phyloP scores from a whole-genome alignment of 2,113 vertebrate species.

The Tyto alba region DNA sequence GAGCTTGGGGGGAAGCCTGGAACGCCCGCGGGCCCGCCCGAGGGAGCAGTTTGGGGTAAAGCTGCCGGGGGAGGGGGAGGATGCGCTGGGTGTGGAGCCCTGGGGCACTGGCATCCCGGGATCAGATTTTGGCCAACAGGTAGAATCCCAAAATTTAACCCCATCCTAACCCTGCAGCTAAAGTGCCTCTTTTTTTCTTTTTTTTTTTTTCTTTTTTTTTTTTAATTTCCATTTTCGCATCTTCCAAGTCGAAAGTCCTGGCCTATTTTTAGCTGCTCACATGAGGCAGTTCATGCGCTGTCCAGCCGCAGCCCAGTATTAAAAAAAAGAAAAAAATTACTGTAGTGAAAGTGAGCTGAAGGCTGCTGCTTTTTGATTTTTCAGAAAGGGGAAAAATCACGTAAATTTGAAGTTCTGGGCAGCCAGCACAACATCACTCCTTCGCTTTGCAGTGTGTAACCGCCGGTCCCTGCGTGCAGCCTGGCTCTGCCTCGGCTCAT shows the following conservation, averaged over 20 bases:
- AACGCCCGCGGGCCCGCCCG: no score
- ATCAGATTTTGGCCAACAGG: no score
- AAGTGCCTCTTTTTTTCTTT: background rate
- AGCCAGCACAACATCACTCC: fast-evolving
- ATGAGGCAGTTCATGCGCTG: background rate
- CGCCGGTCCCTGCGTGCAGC: background rate
- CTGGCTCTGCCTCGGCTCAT: fast-evolving
- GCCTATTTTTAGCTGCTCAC: background rate
- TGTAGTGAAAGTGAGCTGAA: background rate
- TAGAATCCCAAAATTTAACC: no score
- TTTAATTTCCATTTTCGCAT: no score
- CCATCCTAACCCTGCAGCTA: background rate
- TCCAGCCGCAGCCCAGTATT: background rate
- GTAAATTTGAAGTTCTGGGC: background rate
- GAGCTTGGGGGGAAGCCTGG: background rate
- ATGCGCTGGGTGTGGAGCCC: fast-evolving
- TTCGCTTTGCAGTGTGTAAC: background rate
- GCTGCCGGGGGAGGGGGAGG: background rate
- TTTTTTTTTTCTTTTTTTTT: no score
- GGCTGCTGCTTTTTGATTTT: background rate
- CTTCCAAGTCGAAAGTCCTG: background rate
- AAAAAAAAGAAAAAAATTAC: background rate
- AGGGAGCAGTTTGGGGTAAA: no score
- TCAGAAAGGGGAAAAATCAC: background rate
- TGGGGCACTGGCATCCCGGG: no score